A percentile compares a stretch with the other conserved stretches of the same genome.
These are phyloP conservation scores for Meloe dianella DNA, from an alignment of 2,888 invertebrate species.

Conservation along the genomic window DNA sequence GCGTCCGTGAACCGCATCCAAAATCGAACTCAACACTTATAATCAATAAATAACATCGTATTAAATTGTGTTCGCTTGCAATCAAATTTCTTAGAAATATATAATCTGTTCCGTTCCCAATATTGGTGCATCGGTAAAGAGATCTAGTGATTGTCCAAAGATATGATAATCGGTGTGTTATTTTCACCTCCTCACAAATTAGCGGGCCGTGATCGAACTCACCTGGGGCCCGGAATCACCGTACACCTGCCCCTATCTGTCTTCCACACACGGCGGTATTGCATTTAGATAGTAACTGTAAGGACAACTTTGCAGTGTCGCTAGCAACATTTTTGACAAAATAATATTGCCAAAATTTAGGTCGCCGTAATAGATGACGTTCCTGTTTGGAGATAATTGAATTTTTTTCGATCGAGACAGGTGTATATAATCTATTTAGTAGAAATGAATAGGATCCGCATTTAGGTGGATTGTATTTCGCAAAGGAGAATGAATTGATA, in stretches of 20 bases:
- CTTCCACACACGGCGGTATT: neutral
- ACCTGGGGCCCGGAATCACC: constrained; percentile 46
- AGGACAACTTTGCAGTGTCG: neutral
- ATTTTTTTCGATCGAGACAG: neutral
- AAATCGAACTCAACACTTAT: constrained; percentile 25
- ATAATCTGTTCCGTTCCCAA: constrained; percentile 47
- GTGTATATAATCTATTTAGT: neutral
- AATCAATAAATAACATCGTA: constrained; percentile 28
- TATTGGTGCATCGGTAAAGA: constrained; percentile 11
- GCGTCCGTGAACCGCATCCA: constrained; percentile 17
- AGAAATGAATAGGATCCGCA: neutral
- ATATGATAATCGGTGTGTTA: constrained; percentile 59
- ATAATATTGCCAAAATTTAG: no score
- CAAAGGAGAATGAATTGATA: neutral
- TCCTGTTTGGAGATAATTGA: neutral
- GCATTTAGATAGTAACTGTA: neutral
- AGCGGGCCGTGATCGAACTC: constrained; percentile 53
- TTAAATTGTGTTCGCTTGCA: constrained; percentile 50
- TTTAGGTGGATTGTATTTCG: neutral
- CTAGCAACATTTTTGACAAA: no score
- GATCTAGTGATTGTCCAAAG: constrained; percentile 36
- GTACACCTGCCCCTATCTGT: constrained; percentile 47
- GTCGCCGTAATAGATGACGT: neutral
- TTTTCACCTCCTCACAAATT: constrained; percentile 60
- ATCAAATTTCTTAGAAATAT: constrained; percentile 41